phyloP scores from a whole-genome alignment of 2,113 vertebrate genomes.

The Prunella fulvescens region DNA sequence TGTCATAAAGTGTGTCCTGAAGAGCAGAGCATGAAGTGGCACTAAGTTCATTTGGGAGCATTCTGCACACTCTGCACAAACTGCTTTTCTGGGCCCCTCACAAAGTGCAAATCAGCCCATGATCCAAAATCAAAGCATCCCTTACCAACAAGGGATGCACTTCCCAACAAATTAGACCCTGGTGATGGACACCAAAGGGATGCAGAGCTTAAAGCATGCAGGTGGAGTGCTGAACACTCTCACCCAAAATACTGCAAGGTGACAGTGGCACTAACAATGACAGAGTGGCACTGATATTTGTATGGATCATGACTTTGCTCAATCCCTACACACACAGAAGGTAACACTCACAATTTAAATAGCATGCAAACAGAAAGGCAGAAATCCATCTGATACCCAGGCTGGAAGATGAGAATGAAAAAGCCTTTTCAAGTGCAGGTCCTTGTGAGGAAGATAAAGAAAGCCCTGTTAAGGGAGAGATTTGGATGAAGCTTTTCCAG shows the following conservation, averaged over 20 bases:
- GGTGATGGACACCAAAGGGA: not conserved
- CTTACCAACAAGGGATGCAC: not conserved
- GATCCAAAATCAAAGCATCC: not conserved
- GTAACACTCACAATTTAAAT: slow-evolving; percentile 3
- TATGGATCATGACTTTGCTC: not conserved
- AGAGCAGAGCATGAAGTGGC: not conserved
- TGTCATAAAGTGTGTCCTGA: not conserved
- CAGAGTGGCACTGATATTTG: not conserved
- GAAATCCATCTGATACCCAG: not conserved
- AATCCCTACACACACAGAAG: not conserved
- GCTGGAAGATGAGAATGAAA: not conserved
- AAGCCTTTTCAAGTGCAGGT: not conserved
- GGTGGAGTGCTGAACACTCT: not conserved
- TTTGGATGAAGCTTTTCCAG: slow-evolving; percentile 35
- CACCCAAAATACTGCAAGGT: not conserved
- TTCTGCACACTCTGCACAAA: not conserved
- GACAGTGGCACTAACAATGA: not conserved
- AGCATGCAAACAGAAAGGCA: not conserved
- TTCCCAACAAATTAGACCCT: not conserved
- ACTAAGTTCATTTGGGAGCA: not conserved
- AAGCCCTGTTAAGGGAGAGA: slow-evolving; percentile 5
- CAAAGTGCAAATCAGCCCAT: not conserved
- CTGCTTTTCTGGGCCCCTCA: not conserved
- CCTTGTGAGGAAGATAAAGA: slow-evolving; percentile 19
- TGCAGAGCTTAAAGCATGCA: not conserved